A percentile compares a stretch with the other conserved stretches of the same genome.
These are phyloP conservation scores for Theristicus caerulescens DNA, from an alignment of 2,113 vertebrate species.

Conservation along the genomic window DNA sequence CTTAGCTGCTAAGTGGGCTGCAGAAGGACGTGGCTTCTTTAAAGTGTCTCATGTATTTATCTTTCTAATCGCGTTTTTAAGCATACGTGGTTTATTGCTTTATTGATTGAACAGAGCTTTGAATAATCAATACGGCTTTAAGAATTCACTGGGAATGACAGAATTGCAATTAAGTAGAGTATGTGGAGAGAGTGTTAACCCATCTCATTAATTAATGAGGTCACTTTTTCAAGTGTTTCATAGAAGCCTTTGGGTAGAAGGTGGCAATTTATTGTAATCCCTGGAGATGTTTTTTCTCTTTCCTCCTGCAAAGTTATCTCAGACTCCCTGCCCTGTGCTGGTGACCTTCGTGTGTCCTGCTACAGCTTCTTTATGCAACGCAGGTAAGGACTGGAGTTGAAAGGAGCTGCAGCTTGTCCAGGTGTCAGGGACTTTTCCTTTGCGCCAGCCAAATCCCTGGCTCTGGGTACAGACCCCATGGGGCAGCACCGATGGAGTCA, in stretches of 20 bases:
- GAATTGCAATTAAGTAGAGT: conserved; percentile 65
- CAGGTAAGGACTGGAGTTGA: not conserved
- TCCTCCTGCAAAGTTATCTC: not conserved
- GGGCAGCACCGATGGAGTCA: not conserved
- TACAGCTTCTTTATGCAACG: not conserved
- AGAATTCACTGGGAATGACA: conserved; percentile 58
- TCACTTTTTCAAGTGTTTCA: conserved; percentile 46
- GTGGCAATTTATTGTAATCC: conserved; percentile 18
- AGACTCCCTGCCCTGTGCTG: not conserved
- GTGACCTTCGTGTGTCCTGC: not conserved
- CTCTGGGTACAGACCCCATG: not conserved
- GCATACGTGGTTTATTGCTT: conserved; percentile 52
- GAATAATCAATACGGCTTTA: conserved; percentile 61
- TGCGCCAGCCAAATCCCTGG: not conserved
- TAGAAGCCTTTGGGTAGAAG: conserved; percentile 4
- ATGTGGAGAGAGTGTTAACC: conserved; percentile 45
- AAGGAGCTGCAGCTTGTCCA: not conserved
- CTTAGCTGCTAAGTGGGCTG: not conserved
- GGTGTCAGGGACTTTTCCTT: not conserved
- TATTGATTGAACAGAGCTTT: conserved; percentile 57
- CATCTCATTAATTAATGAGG: conserved; percentile 68
- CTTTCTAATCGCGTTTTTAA: conserved; percentile 57
- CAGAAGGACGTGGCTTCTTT: not conserved
- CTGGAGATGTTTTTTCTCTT: not conserved
- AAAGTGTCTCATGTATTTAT: conserved; percentile 36